Percentiles rank a stretch among this genome's conserved stretches.
phyloP scores from a whole-genome alignment of 2,888 invertebrate species.

The Prenolepis imparis region DNA sequence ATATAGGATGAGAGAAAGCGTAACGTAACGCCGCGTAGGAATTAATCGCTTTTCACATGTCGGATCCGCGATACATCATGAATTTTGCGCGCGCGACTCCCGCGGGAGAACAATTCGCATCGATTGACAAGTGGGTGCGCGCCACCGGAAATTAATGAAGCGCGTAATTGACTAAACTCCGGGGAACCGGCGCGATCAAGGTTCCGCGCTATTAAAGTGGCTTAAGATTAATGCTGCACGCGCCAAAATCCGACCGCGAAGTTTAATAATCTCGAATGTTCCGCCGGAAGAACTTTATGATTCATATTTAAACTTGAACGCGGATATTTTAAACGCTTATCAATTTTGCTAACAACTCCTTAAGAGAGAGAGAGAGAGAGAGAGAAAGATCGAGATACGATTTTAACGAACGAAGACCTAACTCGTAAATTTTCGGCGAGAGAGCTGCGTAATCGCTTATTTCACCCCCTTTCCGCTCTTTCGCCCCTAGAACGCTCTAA shows the following conservation, averaged over 20 bases:
- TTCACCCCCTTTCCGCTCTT: background rate
- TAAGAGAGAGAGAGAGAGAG: background rate
- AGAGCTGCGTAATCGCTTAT: conserved; percentile 23
- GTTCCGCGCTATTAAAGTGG: conserved; percentile 32
- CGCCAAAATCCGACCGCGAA: conserved; percentile 37
- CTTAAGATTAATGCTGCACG: conserved; percentile 24
- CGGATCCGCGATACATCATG: background rate
- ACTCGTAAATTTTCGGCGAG: conserved; percentile 9
- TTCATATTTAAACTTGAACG: conserved; percentile 17
- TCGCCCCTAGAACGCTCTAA: conserved; percentile 4
- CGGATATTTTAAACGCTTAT: conserved; percentile 30
- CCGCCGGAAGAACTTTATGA: conserved; percentile 22
- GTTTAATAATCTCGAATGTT: conserved; percentile 47
- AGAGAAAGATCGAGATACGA: background rate
- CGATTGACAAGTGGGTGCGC: conserved; percentile 36
- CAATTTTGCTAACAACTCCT: background rate
- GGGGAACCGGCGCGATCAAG: background rate
- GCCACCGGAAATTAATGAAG: conserved; percentile 48
- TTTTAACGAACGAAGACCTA: background rate
- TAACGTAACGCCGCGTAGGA: background rate
- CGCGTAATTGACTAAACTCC: conserved; percentile 51
- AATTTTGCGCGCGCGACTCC: conserved; percentile 21
- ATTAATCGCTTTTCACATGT: conserved; percentile 37
- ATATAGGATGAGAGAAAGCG: conserved; percentile 31
- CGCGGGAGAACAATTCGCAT: conserved; percentile 10